A percentile compares a stretch with the other conserved stretches of the same genome.
These are phyloP conservation scores for Zygaena filipendulae DNA, from an alignment of 2,888 invertebrate genomes.

Conservation along the genomic window DNA sequence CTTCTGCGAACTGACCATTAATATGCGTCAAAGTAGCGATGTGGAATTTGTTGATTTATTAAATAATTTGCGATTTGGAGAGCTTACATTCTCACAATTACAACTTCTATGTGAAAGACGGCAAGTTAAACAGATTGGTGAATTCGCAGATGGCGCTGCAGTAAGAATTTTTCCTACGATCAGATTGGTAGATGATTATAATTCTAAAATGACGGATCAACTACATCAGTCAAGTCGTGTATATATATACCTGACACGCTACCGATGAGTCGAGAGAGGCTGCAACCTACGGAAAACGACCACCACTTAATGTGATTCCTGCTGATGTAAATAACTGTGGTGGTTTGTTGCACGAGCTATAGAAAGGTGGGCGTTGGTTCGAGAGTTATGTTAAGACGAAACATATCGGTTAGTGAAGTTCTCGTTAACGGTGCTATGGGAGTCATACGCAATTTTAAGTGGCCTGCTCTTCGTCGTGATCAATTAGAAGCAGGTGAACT, in stretches of 20 bases:
- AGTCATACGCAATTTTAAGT: neutral
- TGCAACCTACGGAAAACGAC: slow-evolving; percentile 18
- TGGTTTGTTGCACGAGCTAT: slow-evolving; percentile 15
- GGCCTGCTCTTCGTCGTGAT: slow-evolving; percentile 3
- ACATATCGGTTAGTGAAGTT: neutral
- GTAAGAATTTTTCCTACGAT: slow-evolving; percentile 21
- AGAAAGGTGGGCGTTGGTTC: neutral
- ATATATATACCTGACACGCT: slow-evolving; percentile 15
- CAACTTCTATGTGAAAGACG: slow-evolving; percentile 12
- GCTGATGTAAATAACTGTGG: slow-evolving; percentile 17
- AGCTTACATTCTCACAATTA: neutral
- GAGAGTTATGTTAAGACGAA: neutral
- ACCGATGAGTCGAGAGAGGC: slow-evolving; percentile 20
- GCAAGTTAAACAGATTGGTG: slow-evolving; percentile 12
- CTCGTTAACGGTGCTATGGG: slow-evolving; percentile 1
- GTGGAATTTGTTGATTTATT: slow-evolving; percentile 1
- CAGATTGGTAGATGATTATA: slow-evolving; percentile 20
- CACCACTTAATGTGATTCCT: slow-evolving; percentile 14
- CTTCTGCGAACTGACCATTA: slow-evolving; percentile 1
- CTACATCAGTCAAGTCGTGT: slow-evolving; percentile 5
- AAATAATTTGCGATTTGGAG: neutral
- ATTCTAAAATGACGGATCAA: slow-evolving; percentile 13
- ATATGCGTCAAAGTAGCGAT: slow-evolving; percentile 1
- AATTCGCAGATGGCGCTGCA: slow-evolving; percentile 19
- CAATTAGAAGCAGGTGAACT: slow-evolving; percentile 6